Percentiles rank a stretch among this genome's conserved stretches.
Conservation (phyloP, 2,113 vertebrate genomes). For the Elanoides forficatus region DNA sequence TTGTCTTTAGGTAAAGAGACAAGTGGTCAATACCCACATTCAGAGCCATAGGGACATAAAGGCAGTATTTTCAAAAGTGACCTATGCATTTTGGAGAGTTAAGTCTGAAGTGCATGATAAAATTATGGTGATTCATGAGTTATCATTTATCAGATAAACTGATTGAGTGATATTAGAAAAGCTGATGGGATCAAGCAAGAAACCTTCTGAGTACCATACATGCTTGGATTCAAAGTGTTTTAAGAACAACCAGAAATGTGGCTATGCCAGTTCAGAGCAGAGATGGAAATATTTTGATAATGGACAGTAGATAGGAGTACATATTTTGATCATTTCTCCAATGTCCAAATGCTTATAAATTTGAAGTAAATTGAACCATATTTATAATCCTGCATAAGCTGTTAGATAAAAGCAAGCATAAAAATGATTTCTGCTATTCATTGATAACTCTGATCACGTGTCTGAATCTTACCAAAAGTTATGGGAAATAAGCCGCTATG, state of each 20-base stretch:
- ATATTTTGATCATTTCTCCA: not conserved
- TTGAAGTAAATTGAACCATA: not conserved
- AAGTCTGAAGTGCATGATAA: not conserved
- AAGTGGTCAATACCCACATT: not conserved
- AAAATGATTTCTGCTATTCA: not conserved
- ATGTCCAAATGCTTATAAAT: not conserved
- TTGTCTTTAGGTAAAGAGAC: not conserved
- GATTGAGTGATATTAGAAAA: not conserved
- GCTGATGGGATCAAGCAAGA: not conserved
- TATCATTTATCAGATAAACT: not conserved
- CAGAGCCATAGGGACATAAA: not conserved
- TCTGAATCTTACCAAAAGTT: not conserved
- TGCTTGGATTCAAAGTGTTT: not conserved
- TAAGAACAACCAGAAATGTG: not conserved
- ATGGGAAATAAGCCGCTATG: not conserved
- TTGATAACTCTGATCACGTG: not conserved
- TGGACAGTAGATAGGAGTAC: not conserved
- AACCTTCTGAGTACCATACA: not conserved
- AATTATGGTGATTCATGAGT: not conserved
- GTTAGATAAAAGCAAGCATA: not conserved
- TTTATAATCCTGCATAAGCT: not conserved
- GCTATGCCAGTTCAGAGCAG: not conserved
- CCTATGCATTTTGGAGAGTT: not conserved
- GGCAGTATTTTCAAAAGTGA: not conserved
- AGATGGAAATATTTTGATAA: not conserved